Evolutionary conservation across 1,140 invertebrate species (phyloP).

Genomic region (Leptinotarsa defecta): DNA sequence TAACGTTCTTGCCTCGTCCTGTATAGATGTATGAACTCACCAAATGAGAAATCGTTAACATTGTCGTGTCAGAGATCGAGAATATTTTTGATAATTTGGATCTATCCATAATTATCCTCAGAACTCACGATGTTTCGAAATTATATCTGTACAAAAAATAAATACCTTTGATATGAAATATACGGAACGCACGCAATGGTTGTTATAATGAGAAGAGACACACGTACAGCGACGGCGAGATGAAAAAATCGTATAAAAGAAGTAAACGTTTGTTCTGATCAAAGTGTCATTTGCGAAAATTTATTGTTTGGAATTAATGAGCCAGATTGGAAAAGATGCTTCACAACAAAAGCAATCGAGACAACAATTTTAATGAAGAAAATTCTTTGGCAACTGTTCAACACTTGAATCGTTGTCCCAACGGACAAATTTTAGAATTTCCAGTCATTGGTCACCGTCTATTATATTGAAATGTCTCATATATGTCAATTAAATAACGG

Average conservation of each 20-base stretch:
- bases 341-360: constrained; percentile 33
- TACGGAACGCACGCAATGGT: constrained; percentile 10
- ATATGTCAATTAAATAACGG: constrained; percentile 21
- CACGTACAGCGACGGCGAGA: constrained; percentile 3
- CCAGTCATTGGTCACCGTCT: constrained; percentile 19
- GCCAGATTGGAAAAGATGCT: constrained; percentile 30
- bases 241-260: constrained; percentile 4
- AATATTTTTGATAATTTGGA: constrained; percentile 24
- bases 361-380: constrained; percentile 38
- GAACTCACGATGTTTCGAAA: constrained; percentile 10
- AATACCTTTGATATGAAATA: constrained; percentile 4
- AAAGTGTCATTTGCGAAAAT: constrained; percentile 24
- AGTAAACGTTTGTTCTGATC: constrained; percentile 21
- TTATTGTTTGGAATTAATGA: constrained; percentile 34
- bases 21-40: too few species aligned
- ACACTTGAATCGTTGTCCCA: constrained; percentile 24
- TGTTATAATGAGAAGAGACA: constrained; percentile 21
- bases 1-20: too few species aligned
- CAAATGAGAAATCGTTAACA: neutral
- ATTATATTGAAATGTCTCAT: constrained; percentile 16
- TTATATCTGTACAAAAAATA: constrained; percentile 6
- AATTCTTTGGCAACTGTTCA: constrained; percentile 37
- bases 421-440: constrained; percentile 15
- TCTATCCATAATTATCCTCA: constrained; percentile 21
- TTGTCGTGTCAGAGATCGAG: constrained; percentile 20